Evolutionary conservation across 2,797 vertebrate species (phyloP), one percentile per base, ranked within the genome.

Genomic region (Tauraco hartlaubi): DNA sequence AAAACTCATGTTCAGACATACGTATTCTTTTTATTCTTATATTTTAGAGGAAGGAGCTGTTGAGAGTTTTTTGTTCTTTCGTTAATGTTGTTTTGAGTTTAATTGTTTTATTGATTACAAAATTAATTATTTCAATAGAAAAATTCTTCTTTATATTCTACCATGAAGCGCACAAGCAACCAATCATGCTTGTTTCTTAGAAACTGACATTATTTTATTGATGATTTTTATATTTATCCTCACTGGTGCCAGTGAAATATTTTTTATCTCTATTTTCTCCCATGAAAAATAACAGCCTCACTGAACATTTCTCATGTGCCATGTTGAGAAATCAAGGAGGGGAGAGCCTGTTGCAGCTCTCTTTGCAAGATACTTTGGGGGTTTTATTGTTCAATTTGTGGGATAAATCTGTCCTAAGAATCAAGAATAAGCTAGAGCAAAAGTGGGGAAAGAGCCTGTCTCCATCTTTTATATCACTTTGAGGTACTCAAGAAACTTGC

Each of bases 41-140:
- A 18, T 49, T 59, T 51, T 21, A 43, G n/a, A 37, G 12, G 41
- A 55, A 64, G 7, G 6, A 28, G 2, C 1, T 35, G 6, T 16
- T 49, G 21, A 39, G 2, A 1, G 3, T 0, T 0, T n/a, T 58
- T 33, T 59, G 2, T 25, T n/a, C 6, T 63, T 87, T 54, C 46
- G 2, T 14, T 48, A 66, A 29, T 49, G 3, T 3, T 68, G 6
- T 6, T 67, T 75, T 61, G 9, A 61, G 8, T 44, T 77, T 56
- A 39, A 31, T 49, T n/a, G 9, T 49, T 74, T 2, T 18, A 20
- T 51, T 33, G 10, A 12, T 56, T 22, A 66, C 11, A 71, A 66
- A 41, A 78, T n/a, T 41, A 52, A 61, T 54, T 61, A 39, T 48
- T 61, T 48, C 13, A 62, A 26, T 15, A 66, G 9, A 49, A 89